Evolutionary conservation across 2,888 invertebrate species (phyloP), one percentile per base, ranked within the genome.

Genomic region (Onchidella celtica): DNA sequence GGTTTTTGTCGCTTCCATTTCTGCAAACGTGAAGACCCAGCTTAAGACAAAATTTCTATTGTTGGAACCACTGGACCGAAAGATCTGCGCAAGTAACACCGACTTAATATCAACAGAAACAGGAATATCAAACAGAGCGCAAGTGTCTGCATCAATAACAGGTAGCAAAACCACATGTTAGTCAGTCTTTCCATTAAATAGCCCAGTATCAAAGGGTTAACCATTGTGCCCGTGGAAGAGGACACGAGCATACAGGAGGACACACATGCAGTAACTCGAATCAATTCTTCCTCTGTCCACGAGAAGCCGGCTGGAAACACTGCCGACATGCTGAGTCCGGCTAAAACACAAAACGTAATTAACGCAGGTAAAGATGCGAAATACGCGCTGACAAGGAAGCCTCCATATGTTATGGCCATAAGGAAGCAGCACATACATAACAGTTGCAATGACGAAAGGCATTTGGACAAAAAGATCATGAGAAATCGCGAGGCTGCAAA

Each of bases 301-400:
- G 91, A 86, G 55, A 93, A 89, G 4, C 91, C 91, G 1, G 93
- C 89, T 17, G 93, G 93, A 79, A 93, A 93, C 17, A 93, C 90
- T 9, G 92, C 91, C 0, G 93, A 91, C 87, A 93, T 88, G 6
- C 93, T 91, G 11, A 91, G 77, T 0, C 93, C 93, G 4, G 93
- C 84, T 1, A 91, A 57, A 4, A 27, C 77, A 27, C 76, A 27
- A 0, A 72, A 40, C 17, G 89, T 88, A 14, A 91, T 87, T 6
- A 77, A 11, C 9, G 66, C 77, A 36, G n/a, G n/a, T n/a, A n/a
- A n/a, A n/a, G n/a, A n/a, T n/a, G n/a, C n/a, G n/a, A n/a, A n/a
- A n/a, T n/a, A n/a, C n/a, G 24, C 63, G 27, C 65, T 47, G 14
- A 76, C 27, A n/a, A 32, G 17, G 21, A 76, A 76, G 14, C 61